Base-by-base conservation (phyloP, 2,888 invertebrate genomes). In the Morinoia aosen region DNA sequence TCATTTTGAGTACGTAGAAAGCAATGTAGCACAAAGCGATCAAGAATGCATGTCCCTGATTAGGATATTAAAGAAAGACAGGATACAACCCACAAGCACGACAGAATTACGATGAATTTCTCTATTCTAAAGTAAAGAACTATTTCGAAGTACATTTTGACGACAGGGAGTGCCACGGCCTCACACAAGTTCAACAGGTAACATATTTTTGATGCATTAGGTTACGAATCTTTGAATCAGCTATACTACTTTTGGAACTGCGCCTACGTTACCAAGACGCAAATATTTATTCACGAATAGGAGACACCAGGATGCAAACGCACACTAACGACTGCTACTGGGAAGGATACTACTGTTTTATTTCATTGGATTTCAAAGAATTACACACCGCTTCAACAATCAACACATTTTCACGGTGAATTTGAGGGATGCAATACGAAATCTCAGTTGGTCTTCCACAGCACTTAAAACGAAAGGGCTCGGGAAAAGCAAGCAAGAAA, bases 121-220 rank as follows among this genome's bases (percentile, higher is more conserved):
- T 76, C 76, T 76, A 76, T 76, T 76, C 76, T 76, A 76, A 76
- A 76, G 76, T 61, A 76, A 76, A 76, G 76, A 76, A 10, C 76
- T 76, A 76, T 76, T 76, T 76, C 76, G 16, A 10, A 76, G 25
- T 76, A 76, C 76, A 76, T 33, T 61, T 76, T 33, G 25, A 76
- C 76, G 33, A 76, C 76, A 76, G 76, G 25, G 76, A 76, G 76
- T 76, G 76, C 25, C 76, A 76, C 76, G 76, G 76, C 33, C 76
- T 76, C 76, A 76, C 76, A 33, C 3, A 76, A 25, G 25, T 76
- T 76, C 25, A 76, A 76, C 25, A 76, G 76, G 76, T 10, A 76
- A 76, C 76, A 76, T 76, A 76, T 76, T 76, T 76, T 76, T 76
- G 76, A 76, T 76, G 76, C 33, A 33, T 16, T 76, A 76, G 19